Base-by-base conservation (phyloP, 2,113 vertebrate species). In the Morone chrysops region DNA sequence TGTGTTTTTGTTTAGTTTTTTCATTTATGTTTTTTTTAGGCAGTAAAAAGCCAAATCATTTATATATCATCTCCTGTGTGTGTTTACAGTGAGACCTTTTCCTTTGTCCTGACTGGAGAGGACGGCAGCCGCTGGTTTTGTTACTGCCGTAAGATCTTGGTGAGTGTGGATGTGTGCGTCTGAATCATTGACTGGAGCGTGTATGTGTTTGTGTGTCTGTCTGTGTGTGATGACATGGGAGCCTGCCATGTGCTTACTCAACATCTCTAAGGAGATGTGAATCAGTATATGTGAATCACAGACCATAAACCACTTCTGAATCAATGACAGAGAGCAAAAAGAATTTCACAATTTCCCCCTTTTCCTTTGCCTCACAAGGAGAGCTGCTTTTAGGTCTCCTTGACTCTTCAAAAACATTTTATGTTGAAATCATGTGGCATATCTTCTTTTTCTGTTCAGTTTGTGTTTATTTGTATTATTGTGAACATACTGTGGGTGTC, bases 91-190 rank as follows among this genome's bases (percentile, higher is more conserved):
- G 98, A 99, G 96, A 99, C 97, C 0, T 99, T 99, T 92, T 99
- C 98, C 60, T 99, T 99, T 14, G 97, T 99, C 74, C 91, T 99
- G 90, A 99, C 98, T 9, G 97, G 97, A 41, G 98, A 99, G 92
- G 98, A 99, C 20, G 98, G 98, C 76, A 97, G 97, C 89, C 97
- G 98, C 81, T 98, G 97, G 96, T 99, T 99, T 91, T 97, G 98
- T 81, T 99, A 99, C 92, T 99, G 98, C 94, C 97, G 96, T 89
- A 99, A 98, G 93, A 97, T 99, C 80, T 91, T 99, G 97, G 98
- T 99, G 94, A 96, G 97, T 94, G 47, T 51, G 61, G 16, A 18
- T 57, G 14, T 70, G 70, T 85, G 51, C 16, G 13, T 74, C 43
- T 87, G 74, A 79, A 18, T 74, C 80, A 57, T 12, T 59, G 70